Evolutionary conservation across 2,888 invertebrate genomes (phyloP), one percentile per base, ranked within the genome.

Genomic region (Cybosia mesomella): DNA sequence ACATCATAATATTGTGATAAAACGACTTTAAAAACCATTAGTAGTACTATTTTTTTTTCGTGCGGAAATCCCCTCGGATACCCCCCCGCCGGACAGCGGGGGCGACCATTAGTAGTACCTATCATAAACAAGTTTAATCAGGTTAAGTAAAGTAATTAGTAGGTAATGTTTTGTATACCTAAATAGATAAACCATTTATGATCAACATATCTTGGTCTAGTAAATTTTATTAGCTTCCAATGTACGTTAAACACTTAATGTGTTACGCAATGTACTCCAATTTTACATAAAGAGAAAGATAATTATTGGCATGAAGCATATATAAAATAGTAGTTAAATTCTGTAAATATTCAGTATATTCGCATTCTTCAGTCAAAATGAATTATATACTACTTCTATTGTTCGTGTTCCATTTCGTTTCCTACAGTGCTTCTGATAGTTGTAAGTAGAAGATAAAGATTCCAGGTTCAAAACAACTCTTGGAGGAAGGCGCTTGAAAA

Each of bases 391-490:
- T 7, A 15, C 13, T 1, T 49, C n/a, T 49, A 13, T 34, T 28
- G 11, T 28, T 49, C 32, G 3, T 39, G 15, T 18, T 64, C 9
- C 36, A 2, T 7, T 24, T 64, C 11, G 18, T 57, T 11, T 57
- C 5, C n/a, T 1, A 11, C 59, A 59, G 21, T 59, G 22, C 39
- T 39, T 4, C 15, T 32, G 18, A 22, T 2, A 3, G 22, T 22
- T 59, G 59, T 59, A 59, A 59, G 59, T 59, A 39, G 9, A 36
- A 21, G 10, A 4, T 1, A 59, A 59, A 9, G n/a, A 49, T 49
- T n/a, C 9, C 43, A 18, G n/a, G 49, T n/a, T n/a, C 18, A 43
- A 7, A 7, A 43, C 4, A 43, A 10, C 34, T 7, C 34, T 34
- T 28, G 28, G 10, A 34, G 2, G 36, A 11, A 36, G 13, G 15